Percentiles rank a stretch among this genome's conserved stretches.
Conservation (phyloP, 2,113 vertebrate species). For the Oenanthe oenanthe region DNA sequence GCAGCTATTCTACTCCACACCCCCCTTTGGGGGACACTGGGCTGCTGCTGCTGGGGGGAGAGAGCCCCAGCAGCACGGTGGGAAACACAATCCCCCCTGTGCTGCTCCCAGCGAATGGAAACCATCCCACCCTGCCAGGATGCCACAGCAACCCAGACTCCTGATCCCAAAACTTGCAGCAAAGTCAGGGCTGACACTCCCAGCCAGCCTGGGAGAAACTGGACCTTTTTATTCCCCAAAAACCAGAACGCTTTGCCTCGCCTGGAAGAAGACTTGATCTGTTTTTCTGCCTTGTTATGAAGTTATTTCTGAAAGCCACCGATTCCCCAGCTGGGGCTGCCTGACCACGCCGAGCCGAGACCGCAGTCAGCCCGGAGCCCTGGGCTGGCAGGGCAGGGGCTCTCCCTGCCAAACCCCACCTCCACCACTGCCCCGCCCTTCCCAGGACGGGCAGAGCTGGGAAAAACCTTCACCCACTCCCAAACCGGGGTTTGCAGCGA, state of each 20-base stretch:
- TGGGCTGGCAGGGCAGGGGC: background rate
- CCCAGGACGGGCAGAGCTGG: background rate
- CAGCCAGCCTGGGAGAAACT: background rate
- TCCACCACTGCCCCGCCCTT: background rate
- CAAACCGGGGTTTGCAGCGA: background rate
- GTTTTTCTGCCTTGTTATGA: background rate
- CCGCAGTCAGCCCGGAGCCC: constrained; percentile 31
- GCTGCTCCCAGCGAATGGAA: background rate
- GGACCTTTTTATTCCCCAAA: background rate
- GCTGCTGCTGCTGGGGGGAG: background rate
- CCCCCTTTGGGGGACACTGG: background rate
- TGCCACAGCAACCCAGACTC: background rate
- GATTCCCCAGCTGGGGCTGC: background rate
- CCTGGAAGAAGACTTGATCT: background rate
- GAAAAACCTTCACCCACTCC: background rate
- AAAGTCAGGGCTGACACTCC: background rate
- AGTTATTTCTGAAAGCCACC: constrained; percentile 21
- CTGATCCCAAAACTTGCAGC: background rate
- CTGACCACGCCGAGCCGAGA: background rate
- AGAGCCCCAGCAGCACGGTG: background rate
- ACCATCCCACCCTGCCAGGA: background rate
- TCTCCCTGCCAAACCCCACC: background rate
- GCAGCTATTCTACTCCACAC: background rate
- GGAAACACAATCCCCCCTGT: background rate
- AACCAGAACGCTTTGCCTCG: background rate